These are phyloP conservation scores for Edolisoma coerulescens DNA, from an alignment of 2,113 vertebrate genomes.

Conservation along the genomic window DNA sequence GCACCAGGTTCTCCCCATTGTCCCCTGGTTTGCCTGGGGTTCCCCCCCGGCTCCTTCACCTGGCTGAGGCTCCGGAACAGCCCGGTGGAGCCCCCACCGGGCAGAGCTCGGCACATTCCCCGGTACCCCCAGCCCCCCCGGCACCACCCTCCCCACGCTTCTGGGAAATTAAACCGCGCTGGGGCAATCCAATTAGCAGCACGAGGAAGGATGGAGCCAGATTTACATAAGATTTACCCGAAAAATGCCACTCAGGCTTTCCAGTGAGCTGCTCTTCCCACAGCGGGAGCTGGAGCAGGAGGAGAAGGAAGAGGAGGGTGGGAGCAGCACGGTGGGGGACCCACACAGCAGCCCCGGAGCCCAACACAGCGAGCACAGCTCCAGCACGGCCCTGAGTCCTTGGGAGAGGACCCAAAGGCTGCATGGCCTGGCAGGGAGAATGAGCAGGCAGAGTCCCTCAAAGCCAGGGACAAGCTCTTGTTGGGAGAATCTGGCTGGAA, in stretches of 20 bases:
- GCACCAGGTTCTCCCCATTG: not conserved
- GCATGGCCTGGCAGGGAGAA: not conserved
- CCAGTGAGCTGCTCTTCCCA: not conserved
- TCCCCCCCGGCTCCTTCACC: not conserved
- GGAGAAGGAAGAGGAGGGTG: not conserved
- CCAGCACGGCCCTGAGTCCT: fast-evolving
- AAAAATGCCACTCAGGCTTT: conserved; percentile 56
- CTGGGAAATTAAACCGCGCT: not conserved
- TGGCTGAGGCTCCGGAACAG: fast-evolving
- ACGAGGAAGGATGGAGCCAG: not conserved
- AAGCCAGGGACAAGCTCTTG: not conserved
- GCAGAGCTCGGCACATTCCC: fast-evolving
- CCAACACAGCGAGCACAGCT: not conserved
- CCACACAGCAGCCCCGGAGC: not conserved
- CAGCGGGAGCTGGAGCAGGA: not conserved
- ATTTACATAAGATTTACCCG: conserved; percentile 51
- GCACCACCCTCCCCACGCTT: not conserved
- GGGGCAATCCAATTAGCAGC: conserved; percentile 31
- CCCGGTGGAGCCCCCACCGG: fast-evolving
- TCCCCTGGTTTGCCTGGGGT: not conserved
- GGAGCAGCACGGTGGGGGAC: not conserved
- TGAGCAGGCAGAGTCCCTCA: not conserved
- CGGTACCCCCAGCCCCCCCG: fast-evolving
- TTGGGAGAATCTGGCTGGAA: not conserved
- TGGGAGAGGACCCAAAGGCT: not conserved